Conservation (phyloP, 2,888 invertebrate genomes). For the Caenorhabditis sp. region DNA sequence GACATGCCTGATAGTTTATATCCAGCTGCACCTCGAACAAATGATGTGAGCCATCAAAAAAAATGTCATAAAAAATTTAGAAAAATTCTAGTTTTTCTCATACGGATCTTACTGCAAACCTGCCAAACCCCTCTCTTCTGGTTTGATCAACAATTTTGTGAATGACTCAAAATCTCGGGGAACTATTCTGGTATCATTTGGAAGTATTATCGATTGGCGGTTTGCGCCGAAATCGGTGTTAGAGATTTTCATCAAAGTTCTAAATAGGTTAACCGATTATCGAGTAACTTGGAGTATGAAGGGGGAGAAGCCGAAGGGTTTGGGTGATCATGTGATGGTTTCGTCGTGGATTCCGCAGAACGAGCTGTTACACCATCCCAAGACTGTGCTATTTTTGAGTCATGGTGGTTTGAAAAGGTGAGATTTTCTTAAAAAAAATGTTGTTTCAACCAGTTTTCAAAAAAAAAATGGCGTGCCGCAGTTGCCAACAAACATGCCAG, state of each 20-base stretch:
- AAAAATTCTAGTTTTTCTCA: slow-evolving; percentile 36
- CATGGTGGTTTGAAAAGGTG: slow-evolving; percentile 39
- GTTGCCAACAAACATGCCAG: too few relatives aligned
- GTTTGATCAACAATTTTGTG: slow-evolving; percentile 11
- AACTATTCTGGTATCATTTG: slow-evolving; percentile 31
- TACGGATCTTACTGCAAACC: slow-evolving; percentile 32
- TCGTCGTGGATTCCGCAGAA: slow-evolving; percentile 35
- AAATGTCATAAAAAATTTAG: too few relatives aligned
- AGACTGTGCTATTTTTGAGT: slow-evolving; percentile 34
- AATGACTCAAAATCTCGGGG: slow-evolving; percentile 27
- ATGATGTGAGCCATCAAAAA: slow-evolving; percentile 36
- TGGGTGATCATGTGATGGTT: slow-evolving; percentile 17
- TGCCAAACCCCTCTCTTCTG: neutral
- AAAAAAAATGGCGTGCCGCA: neutral
- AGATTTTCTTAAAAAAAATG: neutral
- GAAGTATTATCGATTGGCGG: slow-evolving; percentile 33
- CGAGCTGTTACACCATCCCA: slow-evolving; percentile 29
- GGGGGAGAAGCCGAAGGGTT: slow-evolving; percentile 12
- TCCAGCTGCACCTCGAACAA: slow-evolving; percentile 27
- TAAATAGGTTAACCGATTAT: slow-evolving; percentile 18
- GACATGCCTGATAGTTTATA: slow-evolving; percentile 37
- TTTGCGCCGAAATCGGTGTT: slow-evolving; percentile 21
- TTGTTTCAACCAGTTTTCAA: too few relatives aligned
- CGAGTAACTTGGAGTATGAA: slow-evolving; percentile 31
- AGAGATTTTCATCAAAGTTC: slow-evolving; percentile 19